phyloP scores from a whole-genome alignment of 2,797 vertebrate species.

The Sternarchorhynchus goeldii region DNA sequence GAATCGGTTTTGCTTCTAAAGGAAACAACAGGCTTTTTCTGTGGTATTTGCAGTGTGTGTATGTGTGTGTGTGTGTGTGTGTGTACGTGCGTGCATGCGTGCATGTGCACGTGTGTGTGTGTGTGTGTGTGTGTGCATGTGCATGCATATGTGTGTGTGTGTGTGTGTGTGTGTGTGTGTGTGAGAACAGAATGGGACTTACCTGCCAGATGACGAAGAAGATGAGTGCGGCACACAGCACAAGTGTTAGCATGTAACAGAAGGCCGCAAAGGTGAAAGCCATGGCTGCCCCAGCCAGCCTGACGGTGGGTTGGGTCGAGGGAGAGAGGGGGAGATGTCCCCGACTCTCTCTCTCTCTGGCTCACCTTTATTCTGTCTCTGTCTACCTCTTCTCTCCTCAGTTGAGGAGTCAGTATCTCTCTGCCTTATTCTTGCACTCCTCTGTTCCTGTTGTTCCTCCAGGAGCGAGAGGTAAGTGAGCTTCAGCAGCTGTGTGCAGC shows the following conservation, averaged over 20 bases:
- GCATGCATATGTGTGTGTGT: constrained; percentile 51
- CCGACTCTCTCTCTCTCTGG: constrained; percentile 57
- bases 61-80: constrained; percentile 63
- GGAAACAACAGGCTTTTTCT: constrained; percentile 2
- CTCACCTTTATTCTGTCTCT: background rate
- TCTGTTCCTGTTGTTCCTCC: too few relatives aligned
- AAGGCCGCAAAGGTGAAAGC: constrained; percentile 86
- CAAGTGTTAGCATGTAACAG: constrained; percentile 85
- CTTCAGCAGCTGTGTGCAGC: too few relatives aligned
- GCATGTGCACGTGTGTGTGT: constrained; percentile 61
- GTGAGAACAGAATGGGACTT: background rate
- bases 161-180: constrained; percentile 56
- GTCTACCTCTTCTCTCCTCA: background rate
- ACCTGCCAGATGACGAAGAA: constrained; percentile 92
- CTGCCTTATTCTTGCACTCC: too few relatives aligned
- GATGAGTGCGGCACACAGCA: constrained; percentile 87
- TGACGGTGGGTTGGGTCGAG: constrained; percentile 76
- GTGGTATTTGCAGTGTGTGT: constrained; percentile 35
- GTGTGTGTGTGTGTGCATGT: constrained; percentile 40
- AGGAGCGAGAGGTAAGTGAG: too few relatives aligned
- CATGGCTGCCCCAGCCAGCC: constrained; percentile 81
- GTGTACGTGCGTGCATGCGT: constrained; percentile 25
- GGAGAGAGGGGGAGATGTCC: constrained; percentile 74
- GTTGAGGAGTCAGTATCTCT: too few relatives aligned
- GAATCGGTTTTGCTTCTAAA: too few relatives aligned